Evolutionary conservation across 2,888 invertebrate species (phyloP), one percentile per base, ranked within the genome.

Genomic region (Ramazzottius varieornatus): DNA sequence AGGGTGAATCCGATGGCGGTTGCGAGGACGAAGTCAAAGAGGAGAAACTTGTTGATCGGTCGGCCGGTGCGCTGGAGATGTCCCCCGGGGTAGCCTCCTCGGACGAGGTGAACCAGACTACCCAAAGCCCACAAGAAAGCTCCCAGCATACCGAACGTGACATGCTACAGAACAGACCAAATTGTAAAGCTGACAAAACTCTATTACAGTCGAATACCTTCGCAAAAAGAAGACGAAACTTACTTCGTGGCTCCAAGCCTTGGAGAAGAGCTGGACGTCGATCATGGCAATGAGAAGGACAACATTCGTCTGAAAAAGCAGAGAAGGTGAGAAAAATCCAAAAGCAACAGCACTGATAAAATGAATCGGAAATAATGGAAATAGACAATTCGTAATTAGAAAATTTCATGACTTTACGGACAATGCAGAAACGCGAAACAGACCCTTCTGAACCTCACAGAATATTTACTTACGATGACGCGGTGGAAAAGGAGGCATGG

Each of bases 241-340:
- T 54, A 54, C 54, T 29, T 54, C 54, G 8, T 8, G 54, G 13
- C 54, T 29, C 54, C 54, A 54, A 4, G 54, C 54, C 29, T 54
- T 54, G 4, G 54, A 54, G 54, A 54, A 54, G n/a, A 54, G 54
- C 29, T 54, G 54, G 54, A 54, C 24, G 54, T 54, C 54, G 54
- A 54, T 54, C 4, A 24, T 16, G 29, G 54, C 54, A 24, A 54
- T 29, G 16, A 54, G 20, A n/a, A 54, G 54, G 20, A 54, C 54
- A 16, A 4, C 54, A 24, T 54, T 54, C 16, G 54, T 54, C 54
- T 54, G 29, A 8, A 54, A 54, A 29, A 40, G 40, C 8, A 40
- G 8, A 40, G 40, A 8, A 40, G 8, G 8, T 13, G 20, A 20
- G 40, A 40, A 40, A 40, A 40, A 20, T 40, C 8, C 40, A 40